phyloP scores from a whole-genome alignment of 2,797 vertebrate genomes.

The Sciaenops ocellatus region DNA sequence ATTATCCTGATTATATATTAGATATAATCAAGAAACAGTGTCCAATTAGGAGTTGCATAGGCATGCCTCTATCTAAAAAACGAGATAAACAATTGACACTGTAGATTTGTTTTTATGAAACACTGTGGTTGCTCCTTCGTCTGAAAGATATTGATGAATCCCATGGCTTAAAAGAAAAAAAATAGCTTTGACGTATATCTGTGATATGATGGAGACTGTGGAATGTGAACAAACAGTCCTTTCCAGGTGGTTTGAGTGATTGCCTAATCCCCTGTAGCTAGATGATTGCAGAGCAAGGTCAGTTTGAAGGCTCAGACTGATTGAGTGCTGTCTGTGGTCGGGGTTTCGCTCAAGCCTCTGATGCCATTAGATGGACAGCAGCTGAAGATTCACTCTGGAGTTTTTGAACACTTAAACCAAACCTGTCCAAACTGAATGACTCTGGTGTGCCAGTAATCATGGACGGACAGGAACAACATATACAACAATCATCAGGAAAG shows the following conservation, averaged over 20 bases:
- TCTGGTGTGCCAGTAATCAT: constrained; percentile 48
- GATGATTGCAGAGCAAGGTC: constrained; percentile 86
- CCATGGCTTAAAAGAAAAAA: constrained; percentile 40
- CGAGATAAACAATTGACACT: constrained; percentile 56
- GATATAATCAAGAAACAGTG: constrained; percentile 78
- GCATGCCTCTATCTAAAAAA: constrained; percentile 38
- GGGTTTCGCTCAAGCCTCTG: constrained; percentile 71
- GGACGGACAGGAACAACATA: constrained; percentile 33
- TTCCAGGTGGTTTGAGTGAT: constrained; percentile 86
- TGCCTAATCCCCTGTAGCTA: constrained; percentile 84
- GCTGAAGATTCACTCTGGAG: constrained; percentile 76
- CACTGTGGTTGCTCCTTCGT: constrained; percentile 55
- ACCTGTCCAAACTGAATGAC: constrained; percentile 70
- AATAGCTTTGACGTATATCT: constrained; percentile 63
- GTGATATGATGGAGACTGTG: constrained; percentile 76
- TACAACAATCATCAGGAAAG: constrained; percentile 34
- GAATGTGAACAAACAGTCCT: constrained; percentile 81
- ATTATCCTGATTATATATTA: constrained; percentile 78
- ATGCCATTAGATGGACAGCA: constrained; percentile 82
- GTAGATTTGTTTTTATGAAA: constrained; percentile 57
- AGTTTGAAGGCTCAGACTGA: constrained; percentile 83
- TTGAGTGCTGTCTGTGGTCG: constrained; percentile 85
- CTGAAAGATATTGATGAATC: constrained; percentile 69
- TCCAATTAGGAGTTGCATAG: constrained; percentile 65
- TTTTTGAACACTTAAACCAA: constrained; percentile 71